Evolutionary conservation across 2,888 invertebrate species (phyloP).

Genomic region (Pherbina coryleti): DNA sequence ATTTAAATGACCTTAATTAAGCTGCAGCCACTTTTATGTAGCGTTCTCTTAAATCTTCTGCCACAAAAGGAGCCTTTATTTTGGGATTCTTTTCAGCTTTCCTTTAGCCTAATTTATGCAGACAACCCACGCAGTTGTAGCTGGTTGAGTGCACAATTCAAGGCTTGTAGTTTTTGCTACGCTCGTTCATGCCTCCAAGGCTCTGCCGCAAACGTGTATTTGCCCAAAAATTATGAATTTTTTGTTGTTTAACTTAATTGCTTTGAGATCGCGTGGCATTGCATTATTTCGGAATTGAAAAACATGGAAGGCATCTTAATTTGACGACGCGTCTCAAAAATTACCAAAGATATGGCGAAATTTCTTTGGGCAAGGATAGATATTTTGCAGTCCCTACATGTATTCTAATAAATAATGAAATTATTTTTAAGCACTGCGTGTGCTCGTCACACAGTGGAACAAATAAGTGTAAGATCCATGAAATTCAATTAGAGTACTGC

Average conservation of each 20-base stretch:
- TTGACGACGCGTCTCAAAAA: not conserved
- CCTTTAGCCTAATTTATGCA: slow-evolving; percentile 23
- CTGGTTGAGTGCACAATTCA: not conserved
- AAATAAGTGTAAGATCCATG: too few relatives aligned
- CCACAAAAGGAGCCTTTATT: not conserved
- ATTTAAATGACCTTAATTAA: slow-evolving; percentile 24
- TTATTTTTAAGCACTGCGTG: too few relatives aligned
- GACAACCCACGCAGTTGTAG: slow-evolving; percentile 23
- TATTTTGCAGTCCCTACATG: too few relatives aligned
- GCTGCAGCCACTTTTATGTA: slow-evolving; percentile 5
- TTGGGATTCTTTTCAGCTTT: slow-evolving; percentile 6
- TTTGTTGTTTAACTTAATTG: not conserved
- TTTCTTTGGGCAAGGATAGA: too few relatives aligned
- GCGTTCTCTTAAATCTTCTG: not conserved
- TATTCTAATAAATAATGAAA: too few relatives aligned
- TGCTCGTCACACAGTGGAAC: too few relatives aligned
- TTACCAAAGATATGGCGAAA: too few relatives aligned
- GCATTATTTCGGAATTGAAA: not conserved
- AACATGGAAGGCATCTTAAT: slow-evolving; percentile 14
- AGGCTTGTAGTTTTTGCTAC: not conserved
- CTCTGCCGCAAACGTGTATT: not conserved
- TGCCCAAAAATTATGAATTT: not conserved
- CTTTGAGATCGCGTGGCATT: not conserved
- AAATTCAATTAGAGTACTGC: too few relatives aligned
- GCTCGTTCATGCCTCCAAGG: not conserved